phyloP scores from a whole-genome alignment of 53 echinoderm and acorn worm genomes.

The Mesocentrotus franciscanus region DNA sequence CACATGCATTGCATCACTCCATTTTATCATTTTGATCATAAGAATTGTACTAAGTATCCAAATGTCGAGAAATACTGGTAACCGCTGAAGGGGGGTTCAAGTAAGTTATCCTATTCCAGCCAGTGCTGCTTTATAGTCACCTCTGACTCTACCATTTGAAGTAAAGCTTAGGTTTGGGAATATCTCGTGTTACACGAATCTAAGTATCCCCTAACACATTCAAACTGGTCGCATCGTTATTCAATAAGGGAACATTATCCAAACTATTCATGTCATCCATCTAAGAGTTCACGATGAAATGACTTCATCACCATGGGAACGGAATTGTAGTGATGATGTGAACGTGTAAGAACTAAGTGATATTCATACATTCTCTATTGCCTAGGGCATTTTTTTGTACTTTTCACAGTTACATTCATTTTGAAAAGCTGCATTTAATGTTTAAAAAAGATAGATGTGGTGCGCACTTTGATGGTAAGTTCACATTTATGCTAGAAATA shows the following conservation, averaged over 20 bases:
- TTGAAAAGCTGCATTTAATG: background rate
- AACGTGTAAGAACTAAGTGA: background rate
- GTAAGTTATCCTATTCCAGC: background rate
- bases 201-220: background rate
- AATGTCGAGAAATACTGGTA: background rate
- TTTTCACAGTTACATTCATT: background rate
- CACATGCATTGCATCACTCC: background rate
- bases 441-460: background rate
- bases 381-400: background rate
- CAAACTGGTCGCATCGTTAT: background rate
- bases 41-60: background rate
- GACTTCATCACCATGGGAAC: constrained; percentile 11
- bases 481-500: background rate
- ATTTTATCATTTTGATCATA: background rate
- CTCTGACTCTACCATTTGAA: background rate
- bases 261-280: background rate
- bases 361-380: background rate
- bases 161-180: background rate
- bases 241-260: constrained; percentile 27
- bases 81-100: background rate
- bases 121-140: background rate
- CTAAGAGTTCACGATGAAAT: background rate
- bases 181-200: constrained; percentile 1
- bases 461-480: background rate
- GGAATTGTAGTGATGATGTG: background rate